These are phyloP conservation scores for Polietes domitor DNA, from an alignment of 2,888 invertebrate species.

Conservation along the genomic window DNA sequence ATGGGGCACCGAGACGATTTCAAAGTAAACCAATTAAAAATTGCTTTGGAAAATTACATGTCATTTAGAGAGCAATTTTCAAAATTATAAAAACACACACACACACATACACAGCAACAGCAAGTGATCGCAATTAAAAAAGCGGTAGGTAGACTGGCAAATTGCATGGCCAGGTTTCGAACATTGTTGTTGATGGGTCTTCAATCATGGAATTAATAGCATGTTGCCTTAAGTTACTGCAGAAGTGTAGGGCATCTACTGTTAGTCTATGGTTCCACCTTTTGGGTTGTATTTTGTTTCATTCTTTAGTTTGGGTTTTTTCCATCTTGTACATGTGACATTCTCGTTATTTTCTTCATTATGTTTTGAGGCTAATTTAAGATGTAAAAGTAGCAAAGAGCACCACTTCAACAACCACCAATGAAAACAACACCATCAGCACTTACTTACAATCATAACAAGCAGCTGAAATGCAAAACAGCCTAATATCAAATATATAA, in stretches of 20 bases:
- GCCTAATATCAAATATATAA: too few relatives aligned
- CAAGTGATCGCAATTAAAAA: neutral
- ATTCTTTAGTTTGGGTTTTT: neutral
- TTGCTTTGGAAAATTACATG: constrained; percentile 22
- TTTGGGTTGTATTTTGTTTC: neutral
- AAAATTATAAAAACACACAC: neutral
- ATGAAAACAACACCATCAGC: neutral
- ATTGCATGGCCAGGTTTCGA: neutral
- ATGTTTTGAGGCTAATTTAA: constrained; percentile 59
- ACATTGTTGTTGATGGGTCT: neutral
- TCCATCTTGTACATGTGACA: neutral
- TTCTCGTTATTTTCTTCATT: constrained; percentile 53
- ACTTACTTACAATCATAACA: too few relatives aligned
- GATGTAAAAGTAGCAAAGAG: constrained; percentile 5
- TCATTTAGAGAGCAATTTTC: constrained; percentile 9
- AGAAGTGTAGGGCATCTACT: neutral
- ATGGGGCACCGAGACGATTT: constrained; percentile 6
- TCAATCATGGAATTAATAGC: neutral
- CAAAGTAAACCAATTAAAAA: constrained; percentile 38
- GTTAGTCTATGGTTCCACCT: neutral
- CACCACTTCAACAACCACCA: neutral
- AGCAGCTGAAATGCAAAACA: too few relatives aligned
- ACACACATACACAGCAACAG: neutral
- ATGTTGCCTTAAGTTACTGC: neutral
- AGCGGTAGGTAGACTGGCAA: neutral